phyloP scores from a whole-genome alignment of 2,797 vertebrate species.

The Clamator glandarius region DNA sequence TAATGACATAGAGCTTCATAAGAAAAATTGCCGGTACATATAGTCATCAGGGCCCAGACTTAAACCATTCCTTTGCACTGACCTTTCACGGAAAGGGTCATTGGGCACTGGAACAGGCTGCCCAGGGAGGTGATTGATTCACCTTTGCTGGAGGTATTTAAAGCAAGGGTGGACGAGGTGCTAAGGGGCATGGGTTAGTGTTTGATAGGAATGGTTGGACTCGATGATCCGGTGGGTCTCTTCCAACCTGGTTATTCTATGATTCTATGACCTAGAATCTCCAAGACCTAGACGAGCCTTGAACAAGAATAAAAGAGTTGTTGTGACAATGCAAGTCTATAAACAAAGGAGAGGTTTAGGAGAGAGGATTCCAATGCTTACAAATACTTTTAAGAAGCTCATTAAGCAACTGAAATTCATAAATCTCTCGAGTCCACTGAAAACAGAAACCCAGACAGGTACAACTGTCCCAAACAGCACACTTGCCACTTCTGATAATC shows the following conservation, averaged over 20 bases:
- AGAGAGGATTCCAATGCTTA: neutral
- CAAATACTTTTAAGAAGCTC: neutral
- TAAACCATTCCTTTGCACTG: neutral
- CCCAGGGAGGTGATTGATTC: no score
- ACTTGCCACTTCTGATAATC: neutral
- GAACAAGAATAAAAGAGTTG: neutral
- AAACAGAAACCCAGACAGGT: neutral
- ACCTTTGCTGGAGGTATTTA: no score
- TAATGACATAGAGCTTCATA: neutral
- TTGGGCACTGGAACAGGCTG: no score
- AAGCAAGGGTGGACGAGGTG: no score
- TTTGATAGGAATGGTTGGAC: no score
- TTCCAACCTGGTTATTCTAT: no score
- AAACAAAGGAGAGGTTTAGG: neutral
- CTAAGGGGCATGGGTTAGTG: no score
- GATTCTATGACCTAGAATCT: no score
- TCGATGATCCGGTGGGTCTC: no score
- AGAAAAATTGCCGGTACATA: neutral
- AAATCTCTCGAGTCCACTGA: neutral
- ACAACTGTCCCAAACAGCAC: neutral
- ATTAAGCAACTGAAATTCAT: neutral
- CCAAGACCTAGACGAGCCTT: neutral
- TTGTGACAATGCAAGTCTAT: rapidly evolving
- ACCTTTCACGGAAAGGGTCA: no score
- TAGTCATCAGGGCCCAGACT: neutral